A percentile compares a stretch with the other conserved stretches of the same genome.
Conservation (phyloP, 2,797 vertebrate genomes). For the Onychomys arenicola region DNA sequence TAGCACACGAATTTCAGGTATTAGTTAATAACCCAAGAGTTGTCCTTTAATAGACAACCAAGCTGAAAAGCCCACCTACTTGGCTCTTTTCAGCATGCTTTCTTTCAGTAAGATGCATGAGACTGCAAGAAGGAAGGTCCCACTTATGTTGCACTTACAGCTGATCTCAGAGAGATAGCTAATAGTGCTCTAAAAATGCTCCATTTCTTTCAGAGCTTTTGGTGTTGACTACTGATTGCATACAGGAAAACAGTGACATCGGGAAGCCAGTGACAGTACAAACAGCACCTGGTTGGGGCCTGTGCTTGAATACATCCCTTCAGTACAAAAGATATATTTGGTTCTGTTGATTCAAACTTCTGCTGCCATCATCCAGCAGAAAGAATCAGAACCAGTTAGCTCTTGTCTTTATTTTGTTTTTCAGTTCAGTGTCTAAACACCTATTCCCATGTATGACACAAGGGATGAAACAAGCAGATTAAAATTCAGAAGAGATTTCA, state of each 20-base stretch:
- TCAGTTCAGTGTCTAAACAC: slow-evolving; percentile 67
- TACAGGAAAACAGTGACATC: slow-evolving; percentile 76
- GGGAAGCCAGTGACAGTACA: slow-evolving; percentile 68
- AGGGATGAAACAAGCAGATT: slow-evolving; percentile 63
- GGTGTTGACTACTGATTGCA: slow-evolving; percentile 77
- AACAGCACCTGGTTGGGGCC: slow-evolving; percentile 51
- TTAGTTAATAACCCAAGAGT: slow-evolving; percentile 48
- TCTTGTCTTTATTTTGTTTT: slow-evolving; percentile 43
- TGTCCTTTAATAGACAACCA: slow-evolving; percentile 61
- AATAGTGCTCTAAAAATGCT: slow-evolving; percentile 75
- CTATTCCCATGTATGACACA: slow-evolving; percentile 5
- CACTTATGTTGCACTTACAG: slow-evolving; percentile 75
- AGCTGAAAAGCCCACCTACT: slow-evolving; percentile 68
- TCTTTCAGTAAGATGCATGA: slow-evolving; percentile 67
- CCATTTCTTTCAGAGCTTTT: slow-evolving; percentile 69
- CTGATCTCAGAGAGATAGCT: slow-evolving; percentile 60
- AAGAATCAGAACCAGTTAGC: slow-evolving; percentile 57
- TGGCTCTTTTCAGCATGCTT: slow-evolving; percentile 65
- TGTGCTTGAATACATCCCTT: neutral
- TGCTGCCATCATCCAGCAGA: slow-evolving; percentile 31
- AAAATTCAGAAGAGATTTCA: slow-evolving; percentile 54
- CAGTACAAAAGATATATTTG: slow-evolving; percentile 64
- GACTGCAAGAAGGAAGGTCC: slow-evolving; percentile 65
- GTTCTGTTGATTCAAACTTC: slow-evolving; percentile 73
- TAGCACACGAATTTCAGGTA: slow-evolving; percentile 52